These are phyloP conservation scores for Megaceryle alcyon DNA, from an alignment of 2,797 vertebrate genomes.

Conservation along the genomic window DNA sequence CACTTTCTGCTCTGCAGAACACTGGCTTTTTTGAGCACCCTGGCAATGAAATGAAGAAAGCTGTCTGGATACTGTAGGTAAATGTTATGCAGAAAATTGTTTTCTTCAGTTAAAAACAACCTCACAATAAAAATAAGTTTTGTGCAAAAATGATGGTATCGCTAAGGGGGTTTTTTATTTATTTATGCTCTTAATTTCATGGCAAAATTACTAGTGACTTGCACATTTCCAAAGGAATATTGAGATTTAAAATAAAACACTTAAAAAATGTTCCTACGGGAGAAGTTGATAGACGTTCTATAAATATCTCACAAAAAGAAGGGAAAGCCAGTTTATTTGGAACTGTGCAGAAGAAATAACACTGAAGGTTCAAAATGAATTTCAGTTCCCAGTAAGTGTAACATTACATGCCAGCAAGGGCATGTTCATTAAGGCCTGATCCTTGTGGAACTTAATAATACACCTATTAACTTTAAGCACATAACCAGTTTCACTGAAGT, in stretches of 20 bases:
- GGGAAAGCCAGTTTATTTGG: neutral
- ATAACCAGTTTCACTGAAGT: neutral
- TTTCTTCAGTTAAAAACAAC: neutral
- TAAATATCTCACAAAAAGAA: neutral
- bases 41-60: neutral
- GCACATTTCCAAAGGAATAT: neutral
- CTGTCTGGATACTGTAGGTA: neutral
- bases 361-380: neutral
- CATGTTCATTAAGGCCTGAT: neutral
- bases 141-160: neutral
- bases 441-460: neutral
- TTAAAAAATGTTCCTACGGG: neutral
- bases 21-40: neutral
- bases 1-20: neutral
- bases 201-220: neutral
- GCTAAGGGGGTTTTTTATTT: neutral
- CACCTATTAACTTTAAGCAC: slow-evolving; percentile 26
- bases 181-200: neutral
- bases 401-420: neutral
- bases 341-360: neutral
- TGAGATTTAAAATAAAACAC: neutral
- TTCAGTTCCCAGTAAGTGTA: neutral
- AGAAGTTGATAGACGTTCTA: neutral
- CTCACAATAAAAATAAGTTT: neutral
- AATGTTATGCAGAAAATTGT: neutral